phyloP scores from a whole-genome alignment of 2,113 vertebrate species.

The Egretta garzetta region DNA sequence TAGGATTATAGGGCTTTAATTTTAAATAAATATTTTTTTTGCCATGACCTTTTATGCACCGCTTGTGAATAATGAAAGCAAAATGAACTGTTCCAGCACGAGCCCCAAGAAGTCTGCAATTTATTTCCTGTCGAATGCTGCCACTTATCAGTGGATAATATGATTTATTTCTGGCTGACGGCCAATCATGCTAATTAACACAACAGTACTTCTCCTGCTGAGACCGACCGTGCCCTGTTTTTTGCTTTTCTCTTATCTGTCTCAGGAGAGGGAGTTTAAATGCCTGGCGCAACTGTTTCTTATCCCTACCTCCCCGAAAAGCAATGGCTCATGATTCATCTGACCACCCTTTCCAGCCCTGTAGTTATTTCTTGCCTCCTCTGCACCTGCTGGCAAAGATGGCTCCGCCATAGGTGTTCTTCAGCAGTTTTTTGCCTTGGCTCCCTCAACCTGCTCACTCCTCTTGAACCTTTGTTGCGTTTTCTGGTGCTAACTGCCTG shows the following conservation, averaged over 20 bases:
- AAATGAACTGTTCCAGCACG: background rate
- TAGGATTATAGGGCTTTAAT: background rate
- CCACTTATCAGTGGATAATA: background rate
- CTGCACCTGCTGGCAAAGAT: background rate
- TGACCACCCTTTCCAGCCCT: background rate
- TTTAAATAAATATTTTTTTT: background rate
- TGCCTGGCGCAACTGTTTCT: background rate
- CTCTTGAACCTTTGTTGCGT: background rate
- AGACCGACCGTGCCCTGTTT: background rate
- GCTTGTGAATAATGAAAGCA: background rate
- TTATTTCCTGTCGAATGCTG: background rate
- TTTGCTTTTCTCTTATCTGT: background rate
- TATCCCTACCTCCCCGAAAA: background rate
- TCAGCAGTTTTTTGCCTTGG: background rate
- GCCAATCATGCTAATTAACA: background rate
- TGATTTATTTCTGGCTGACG: background rate
- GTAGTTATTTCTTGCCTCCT: background rate
- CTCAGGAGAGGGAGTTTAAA: background rate
- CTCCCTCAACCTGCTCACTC: background rate
- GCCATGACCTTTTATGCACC: background rate
- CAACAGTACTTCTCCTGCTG: background rate
- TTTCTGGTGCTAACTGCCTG: background rate
- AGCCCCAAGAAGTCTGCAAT: background rate
- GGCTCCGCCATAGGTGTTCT: background rate
- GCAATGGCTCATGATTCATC: background rate